Base-by-base conservation (phyloP, 2,888 invertebrate genomes). In the Drosophila kuntzei region DNA sequence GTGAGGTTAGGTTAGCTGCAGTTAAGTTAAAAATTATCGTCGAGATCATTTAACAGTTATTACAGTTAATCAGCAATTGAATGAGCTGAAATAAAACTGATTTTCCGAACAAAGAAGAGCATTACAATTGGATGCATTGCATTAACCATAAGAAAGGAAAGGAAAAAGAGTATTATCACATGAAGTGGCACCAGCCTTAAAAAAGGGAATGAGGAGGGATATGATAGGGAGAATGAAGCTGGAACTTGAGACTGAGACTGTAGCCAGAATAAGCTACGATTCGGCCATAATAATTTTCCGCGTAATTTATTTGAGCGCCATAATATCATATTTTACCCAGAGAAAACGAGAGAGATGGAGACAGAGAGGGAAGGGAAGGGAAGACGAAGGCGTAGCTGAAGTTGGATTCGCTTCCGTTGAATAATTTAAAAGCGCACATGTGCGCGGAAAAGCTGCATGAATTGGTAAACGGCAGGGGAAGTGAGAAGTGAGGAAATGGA, bases 391-490 rank as follows among this genome's bases (percentile, higher is more conserved):
- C 18, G 39, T 12, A 12, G 63, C 20, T 25, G 53, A 58, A 55
- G 60, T 53, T 60, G 79, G 43, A 64, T 68, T 58, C 64, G 71
- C 73, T 83, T 87, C 85, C 87, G 79, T 47, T 85, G 87, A 89
- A 85, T 87, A 87, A 89, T 85, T 85, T 89, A 89, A 87, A 67
- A 72, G 71, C 72, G 71, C 89, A 85, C 81, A 86, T 89, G 89
- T 80, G 88, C 69, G 63, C 68, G 69, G 69, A 69, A 76, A 71
- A 54, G 58, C 62, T 18, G 54, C 46, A 25, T 11, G 11, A n/a
- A 44, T 12, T 27, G 18, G 44, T 8, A 16, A 3, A 39, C 25
- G n/a, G 7, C 1, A 11, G 4, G 22, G 12, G 43, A 14, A 25
- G 47, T 2, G 18, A n/a, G 14, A 16, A 27, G 32, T 20, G n/a